These are phyloP conservation scores for Setophaga kirtlandii DNA, from an alignment of 2,113 vertebrate genomes.

Conservation along the genomic window DNA sequence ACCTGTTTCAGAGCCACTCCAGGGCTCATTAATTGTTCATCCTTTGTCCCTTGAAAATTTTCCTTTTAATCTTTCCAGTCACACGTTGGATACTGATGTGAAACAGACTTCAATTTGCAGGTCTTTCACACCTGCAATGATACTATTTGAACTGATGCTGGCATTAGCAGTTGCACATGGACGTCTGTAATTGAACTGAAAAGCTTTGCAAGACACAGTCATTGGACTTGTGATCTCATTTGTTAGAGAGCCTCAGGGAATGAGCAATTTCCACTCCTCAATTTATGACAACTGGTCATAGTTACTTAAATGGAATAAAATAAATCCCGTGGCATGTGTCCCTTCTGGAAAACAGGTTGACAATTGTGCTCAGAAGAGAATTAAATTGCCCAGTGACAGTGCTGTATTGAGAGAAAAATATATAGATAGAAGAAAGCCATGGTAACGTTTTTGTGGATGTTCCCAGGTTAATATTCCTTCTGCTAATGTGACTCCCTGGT, in stretches of 20 bases:
- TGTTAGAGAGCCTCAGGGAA: constrained; percentile 43
- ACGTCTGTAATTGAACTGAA: constrained; percentile 41
- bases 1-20: constrained; percentile 48
- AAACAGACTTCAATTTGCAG: constrained; percentile 33
- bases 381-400: background rate
- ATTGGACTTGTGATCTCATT: constrained; percentile 61
- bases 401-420: background rate
- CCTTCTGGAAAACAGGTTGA: constrained; percentile 43
- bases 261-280: constrained; percentile 25
- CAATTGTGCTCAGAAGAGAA: constrained; percentile 23
- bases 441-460: background rate
- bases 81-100: background rate
- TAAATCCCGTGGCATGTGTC: background rate
- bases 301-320: constrained; percentile 37
- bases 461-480: constrained; percentile 10
- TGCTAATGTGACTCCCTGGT: background rate
- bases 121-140: constrained; percentile 27
- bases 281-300: constrained; percentile 61
- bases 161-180: background rate
- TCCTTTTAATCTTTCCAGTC: constrained; percentile 44
- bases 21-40: constrained; percentile 58
- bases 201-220: constrained; percentile 26
- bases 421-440: background rate
- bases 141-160: constrained; percentile 4
- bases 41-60: constrained; percentile 39